Evolutionary conservation across 2,113 vertebrate species (phyloP).

Genomic region (Aldabrachelys gigantea): DNA sequence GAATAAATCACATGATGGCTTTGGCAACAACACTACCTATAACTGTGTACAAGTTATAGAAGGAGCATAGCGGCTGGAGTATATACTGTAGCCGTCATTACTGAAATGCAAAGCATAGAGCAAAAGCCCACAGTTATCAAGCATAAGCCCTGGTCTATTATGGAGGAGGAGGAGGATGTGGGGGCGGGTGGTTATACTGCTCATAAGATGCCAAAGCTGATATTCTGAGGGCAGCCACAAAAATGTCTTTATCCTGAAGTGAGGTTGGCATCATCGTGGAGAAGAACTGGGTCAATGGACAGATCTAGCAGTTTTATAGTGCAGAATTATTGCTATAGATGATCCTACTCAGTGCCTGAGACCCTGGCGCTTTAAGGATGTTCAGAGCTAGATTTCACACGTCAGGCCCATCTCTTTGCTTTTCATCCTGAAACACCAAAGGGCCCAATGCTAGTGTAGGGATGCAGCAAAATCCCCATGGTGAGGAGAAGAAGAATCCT

Average conservation of each 20-base stretch:
- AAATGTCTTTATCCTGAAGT: background rate
- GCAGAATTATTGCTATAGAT: background rate
- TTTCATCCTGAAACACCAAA: background rate
- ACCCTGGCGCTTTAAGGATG: background rate
- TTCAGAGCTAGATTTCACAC: background rate
- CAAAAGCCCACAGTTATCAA: conserved; percentile 72
- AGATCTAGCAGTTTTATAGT: background rate
- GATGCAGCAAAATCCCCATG: background rate
- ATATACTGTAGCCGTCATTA: conserved; percentile 77
- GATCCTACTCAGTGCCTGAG: background rate
- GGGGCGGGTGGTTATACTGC: background rate
- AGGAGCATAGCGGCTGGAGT: conserved; percentile 74
- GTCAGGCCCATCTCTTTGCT: background rate
- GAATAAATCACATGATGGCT: conserved; percentile 89
- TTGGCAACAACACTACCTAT: conserved; percentile 81
- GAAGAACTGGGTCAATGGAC: background rate
- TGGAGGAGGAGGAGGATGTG: conserved; percentile 32
- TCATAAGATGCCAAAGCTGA: background rate
- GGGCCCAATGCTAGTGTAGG: background rate
- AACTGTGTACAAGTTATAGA: conserved; percentile 81
- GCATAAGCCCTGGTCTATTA: conserved; percentile 9
- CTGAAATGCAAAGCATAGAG: conserved; percentile 67
- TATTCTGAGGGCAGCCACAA: background rate
- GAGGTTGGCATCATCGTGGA: background rate
- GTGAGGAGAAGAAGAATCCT: background rate